These are phyloP conservation scores for Orthosia incerta DNA, from an alignment of 2,888 invertebrate genomes.

Conservation along the genomic window DNA sequence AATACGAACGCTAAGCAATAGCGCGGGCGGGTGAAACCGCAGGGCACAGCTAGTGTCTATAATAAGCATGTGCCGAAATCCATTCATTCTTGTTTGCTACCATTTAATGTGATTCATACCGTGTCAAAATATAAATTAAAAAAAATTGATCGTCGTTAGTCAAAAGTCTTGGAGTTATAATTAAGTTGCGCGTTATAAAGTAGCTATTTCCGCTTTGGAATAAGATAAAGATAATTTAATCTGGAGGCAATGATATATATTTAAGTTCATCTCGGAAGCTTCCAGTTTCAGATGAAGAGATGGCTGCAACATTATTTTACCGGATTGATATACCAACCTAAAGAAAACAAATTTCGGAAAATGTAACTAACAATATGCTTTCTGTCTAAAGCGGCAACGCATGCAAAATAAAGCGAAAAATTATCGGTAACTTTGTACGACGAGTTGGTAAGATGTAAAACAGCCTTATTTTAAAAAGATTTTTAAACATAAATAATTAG, in stretches of 20 bases:
- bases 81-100: constrained; percentile 59
- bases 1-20: no score
- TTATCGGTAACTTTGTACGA: no score
- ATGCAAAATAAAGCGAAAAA: not conserved
- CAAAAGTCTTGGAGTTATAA: constrained; percentile 71
- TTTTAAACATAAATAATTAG: no score
- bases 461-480: no score
- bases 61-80: constrained; percentile 63
- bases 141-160: constrained; percentile 71
- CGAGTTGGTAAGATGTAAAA: no score
- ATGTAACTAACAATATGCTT: no score
- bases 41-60: constrained; percentile 21
- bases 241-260: constrained; percentile 47
- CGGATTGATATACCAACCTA: no score
- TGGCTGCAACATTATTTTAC: not conserved
- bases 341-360: no score
- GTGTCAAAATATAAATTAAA: constrained; percentile 71
- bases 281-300: not conserved
- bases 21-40: no score
- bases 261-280: constrained; percentile 4
- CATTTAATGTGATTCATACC: constrained; percentile 65
- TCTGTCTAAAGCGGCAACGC: no score
- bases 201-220: constrained; percentile 65
- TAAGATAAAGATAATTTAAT: constrained; percentile 59
- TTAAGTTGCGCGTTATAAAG: constrained; percentile 69